Evolutionary conservation across 2,113 vertebrate genomes (phyloP).

Genomic region (Caloenas nicobarica): DNA sequence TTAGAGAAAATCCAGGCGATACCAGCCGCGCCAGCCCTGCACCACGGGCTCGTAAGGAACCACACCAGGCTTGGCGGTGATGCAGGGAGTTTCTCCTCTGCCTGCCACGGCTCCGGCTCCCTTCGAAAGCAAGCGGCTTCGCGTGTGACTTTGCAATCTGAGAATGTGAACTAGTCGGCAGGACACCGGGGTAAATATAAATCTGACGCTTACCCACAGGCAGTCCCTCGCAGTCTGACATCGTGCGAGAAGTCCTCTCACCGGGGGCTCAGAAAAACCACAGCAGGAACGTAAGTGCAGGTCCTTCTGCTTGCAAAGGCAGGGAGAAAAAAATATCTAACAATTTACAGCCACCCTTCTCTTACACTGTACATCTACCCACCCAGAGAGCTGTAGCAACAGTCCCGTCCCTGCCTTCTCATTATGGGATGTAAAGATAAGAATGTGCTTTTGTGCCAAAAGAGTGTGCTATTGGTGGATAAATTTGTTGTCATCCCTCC

Average conservation of each 20-base stretch:
- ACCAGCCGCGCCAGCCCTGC: neutral
- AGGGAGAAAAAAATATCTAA: neutral
- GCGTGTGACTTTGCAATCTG: conserved; percentile 57
- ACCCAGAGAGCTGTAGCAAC: conserved; percentile 67
- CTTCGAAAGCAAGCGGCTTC: neutral
- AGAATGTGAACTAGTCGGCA: conserved; percentile 49
- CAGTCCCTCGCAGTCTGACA: conserved; percentile 96
- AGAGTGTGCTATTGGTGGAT: conserved; percentile 89
- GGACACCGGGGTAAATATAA: conserved; percentile 78
- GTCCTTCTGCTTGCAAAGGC: conserved; percentile 5
- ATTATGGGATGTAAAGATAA: conserved; percentile 83
- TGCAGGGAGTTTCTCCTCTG: neutral
- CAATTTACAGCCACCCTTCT: conserved; percentile 33
- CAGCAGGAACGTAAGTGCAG: neutral
- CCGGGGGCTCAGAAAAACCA: conserved; percentile 37
- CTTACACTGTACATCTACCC: conserved; percentile 49
- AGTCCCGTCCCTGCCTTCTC: conserved; percentile 71
- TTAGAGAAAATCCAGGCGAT: neutral
- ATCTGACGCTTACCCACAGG: conserved; percentile 86
- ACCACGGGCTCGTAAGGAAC: neutral
- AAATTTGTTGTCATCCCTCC: conserved; percentile 90
- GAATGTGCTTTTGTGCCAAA: conserved; percentile 78
- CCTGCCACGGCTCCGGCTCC: neutral
- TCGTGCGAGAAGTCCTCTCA: conserved; percentile 71
- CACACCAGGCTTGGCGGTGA: neutral